Conservation (phyloP, 2,888 invertebrate species). For the Boloria euphrosyne region DNA sequence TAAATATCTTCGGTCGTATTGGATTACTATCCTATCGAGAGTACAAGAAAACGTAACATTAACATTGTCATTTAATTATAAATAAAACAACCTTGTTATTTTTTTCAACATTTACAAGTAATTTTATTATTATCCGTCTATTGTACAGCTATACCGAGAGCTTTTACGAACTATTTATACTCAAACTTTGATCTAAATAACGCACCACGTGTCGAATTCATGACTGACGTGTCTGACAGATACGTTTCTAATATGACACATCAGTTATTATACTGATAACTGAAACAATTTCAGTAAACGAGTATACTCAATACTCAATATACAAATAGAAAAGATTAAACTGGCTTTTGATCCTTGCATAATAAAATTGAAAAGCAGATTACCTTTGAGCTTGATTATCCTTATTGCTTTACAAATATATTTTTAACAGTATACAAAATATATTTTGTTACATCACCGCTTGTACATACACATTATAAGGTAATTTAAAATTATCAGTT, state of each 20-base stretch:
- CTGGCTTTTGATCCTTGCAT: slow-evolving; percentile 13
- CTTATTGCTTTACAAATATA: slow-evolving; percentile 16
- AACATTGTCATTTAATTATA: too few species aligned
- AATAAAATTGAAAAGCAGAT: slow-evolving; percentile 24
- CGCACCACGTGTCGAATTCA: too few species aligned
- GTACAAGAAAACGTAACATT: too few species aligned
- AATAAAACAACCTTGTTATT: too few species aligned
- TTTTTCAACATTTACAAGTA: too few species aligned
- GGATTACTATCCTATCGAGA: too few species aligned
- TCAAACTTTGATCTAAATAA: too few species aligned
- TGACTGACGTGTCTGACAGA: background rate
- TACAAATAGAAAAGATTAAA: slow-evolving; percentile 13
- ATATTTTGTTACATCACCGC: background rate
- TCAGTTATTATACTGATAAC: background rate
- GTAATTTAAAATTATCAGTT: slow-evolving; percentile 28
- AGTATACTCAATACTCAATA: slow-evolving; percentile 10
- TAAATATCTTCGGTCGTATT: too few species aligned
- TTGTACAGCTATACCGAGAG: too few species aligned
- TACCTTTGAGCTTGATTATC: slow-evolving; percentile 21
- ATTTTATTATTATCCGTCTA: too few species aligned
- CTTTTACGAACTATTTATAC: too few species aligned
- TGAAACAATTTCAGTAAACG: slow-evolving; percentile 9
- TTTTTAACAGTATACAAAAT: slow-evolving; percentile 2
- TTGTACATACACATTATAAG: slow-evolving; percentile 18
- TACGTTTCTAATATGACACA: background rate